Conservation (phyloP, 1,140 invertebrate genomes). For the Apocrypta bakeri region DNA sequence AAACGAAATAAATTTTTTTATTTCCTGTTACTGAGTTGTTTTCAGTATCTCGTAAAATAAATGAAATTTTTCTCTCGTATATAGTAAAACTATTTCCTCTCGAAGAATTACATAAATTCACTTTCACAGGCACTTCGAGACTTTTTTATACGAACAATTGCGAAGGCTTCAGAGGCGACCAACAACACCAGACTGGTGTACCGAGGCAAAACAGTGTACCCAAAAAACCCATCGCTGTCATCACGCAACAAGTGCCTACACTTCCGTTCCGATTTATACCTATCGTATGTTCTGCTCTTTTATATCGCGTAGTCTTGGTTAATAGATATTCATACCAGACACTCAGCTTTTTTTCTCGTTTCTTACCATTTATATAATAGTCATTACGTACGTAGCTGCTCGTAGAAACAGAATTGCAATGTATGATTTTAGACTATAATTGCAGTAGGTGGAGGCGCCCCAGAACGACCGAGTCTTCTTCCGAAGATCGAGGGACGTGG, state of each 20-base stretch:
- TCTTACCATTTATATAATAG: neutral
- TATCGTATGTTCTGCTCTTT: slow-evolving; percentile 65
- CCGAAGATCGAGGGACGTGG: slow-evolving; percentile 71
- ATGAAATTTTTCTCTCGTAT: no score
- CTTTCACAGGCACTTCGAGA: slow-evolving; percentile 92
- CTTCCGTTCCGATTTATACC: slow-evolving; percentile 82
- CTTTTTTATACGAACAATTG: slow-evolving; percentile 92
- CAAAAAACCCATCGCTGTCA: slow-evolving; percentile 90
- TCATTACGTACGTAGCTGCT: slow-evolving; percentile 23
- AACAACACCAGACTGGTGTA: slow-evolving; percentile 76
- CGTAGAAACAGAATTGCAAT: slow-evolving; percentile 62
- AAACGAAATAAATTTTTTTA: no score
- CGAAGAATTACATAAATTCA: no score
- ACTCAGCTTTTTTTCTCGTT: slow-evolving; percentile 9
- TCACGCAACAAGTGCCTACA: slow-evolving; percentile 93
- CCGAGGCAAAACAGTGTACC: slow-evolving; percentile 81
- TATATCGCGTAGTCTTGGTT: no score
- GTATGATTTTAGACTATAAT: slow-evolving; percentile 73
- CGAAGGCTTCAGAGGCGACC: slow-evolving; percentile 82
- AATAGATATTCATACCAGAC: no score
- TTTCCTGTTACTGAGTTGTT: no score
- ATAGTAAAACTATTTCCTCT: no score
- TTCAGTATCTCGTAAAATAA: no score
- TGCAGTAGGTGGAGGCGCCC: slow-evolving; percentile 72
- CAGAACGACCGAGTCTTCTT: slow-evolving; percentile 68